phyloP scores from a whole-genome alignment of 2,113 vertebrate species.

The Lepus americanus region DNA sequence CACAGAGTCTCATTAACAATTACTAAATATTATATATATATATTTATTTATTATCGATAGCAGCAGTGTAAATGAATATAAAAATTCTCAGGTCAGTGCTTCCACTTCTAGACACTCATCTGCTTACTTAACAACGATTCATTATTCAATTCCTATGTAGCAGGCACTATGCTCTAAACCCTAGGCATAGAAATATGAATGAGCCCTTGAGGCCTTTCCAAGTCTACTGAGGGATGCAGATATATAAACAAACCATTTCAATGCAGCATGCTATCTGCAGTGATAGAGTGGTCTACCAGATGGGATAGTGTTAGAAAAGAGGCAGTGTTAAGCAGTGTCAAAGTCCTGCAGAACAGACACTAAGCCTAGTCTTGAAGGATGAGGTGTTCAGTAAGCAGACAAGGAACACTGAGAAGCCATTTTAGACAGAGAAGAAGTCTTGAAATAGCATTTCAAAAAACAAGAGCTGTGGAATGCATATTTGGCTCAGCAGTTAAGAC shows the following conservation, averaged over 20 bases:
- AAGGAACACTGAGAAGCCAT: constrained; percentile 16
- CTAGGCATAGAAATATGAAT: not conserved
- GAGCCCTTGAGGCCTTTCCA: not conserved
- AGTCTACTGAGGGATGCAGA: constrained; percentile 15
- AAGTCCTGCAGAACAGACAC: not conserved
- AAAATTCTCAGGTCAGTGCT: constrained; percentile 16
- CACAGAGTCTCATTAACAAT: not conserved
- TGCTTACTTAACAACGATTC: not conserved
- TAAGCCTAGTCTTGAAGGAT: not conserved
- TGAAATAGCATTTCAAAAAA: not conserved
- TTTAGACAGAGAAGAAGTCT: constrained; percentile 45
- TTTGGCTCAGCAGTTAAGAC: too few relatives aligned
- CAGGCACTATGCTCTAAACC: not conserved
- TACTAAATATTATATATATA: not conserved
- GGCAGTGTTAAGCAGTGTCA: constrained; percentile 17
- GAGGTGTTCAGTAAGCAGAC: constrained; percentile 2
- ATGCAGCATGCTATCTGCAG: not conserved
- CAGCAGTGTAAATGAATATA: not conserved
- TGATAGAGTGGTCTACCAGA: not conserved
- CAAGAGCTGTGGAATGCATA: too few relatives aligned
- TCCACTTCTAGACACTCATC: constrained; percentile 24
- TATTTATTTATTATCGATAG: constrained; percentile 33
- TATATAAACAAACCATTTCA: constrained; percentile 36
- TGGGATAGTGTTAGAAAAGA: constrained; percentile 49
- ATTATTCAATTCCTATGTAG: constrained; percentile 9